A percentile compares a stretch with the other conserved stretches of the same genome.
These are phyloP conservation scores for Lithobius niger DNA, from an alignment of 1,140 invertebrate genomes.

Conservation along the genomic window DNA sequence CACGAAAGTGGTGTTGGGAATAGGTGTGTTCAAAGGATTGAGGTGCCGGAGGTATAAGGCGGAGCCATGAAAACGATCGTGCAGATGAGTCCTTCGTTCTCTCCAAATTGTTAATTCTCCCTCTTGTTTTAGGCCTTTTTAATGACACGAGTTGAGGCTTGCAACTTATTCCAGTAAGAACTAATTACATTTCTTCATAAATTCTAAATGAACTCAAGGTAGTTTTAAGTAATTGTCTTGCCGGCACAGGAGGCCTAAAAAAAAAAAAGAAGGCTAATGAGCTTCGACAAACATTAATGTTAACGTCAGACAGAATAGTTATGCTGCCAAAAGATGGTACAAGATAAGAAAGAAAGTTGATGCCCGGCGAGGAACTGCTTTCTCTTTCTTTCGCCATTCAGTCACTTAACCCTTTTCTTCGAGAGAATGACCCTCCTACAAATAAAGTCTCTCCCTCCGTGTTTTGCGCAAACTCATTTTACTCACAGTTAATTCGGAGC, in stretches of 20 bases:
- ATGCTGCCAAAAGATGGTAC: not conserved
- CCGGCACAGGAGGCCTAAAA: not conserved
- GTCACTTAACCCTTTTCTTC: too few species aligned
- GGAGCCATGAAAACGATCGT: too few species aligned
- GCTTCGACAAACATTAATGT: constrained; percentile 1
- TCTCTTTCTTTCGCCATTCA: too few species aligned
- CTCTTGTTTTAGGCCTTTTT: not conserved
- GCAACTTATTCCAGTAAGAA: not conserved
- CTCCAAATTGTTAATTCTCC: not conserved
- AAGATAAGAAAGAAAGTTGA: too few species aligned
- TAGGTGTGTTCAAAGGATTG: too few species aligned
- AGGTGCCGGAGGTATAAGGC: too few species aligned
- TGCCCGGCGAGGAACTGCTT: too few species aligned
- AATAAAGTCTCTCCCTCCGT: too few species aligned
- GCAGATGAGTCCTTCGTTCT: not conserved
- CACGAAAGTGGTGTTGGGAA: too few species aligned
- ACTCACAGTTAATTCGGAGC: too few species aligned
- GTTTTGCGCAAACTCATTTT: too few species aligned
- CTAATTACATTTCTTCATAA: constrained; percentile 11
- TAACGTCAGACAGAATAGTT: not conserved
- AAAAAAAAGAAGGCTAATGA: not conserved
- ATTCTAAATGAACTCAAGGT: constrained; percentile 8
- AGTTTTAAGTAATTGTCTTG: constrained; percentile 4
- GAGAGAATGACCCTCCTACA: too few species aligned
- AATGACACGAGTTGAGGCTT: not conserved